Evolutionary conservation across 2,113 vertebrate genomes (phyloP), one percentile per base, ranked within the genome.

Genomic region (Sula dactylatra): DNA sequence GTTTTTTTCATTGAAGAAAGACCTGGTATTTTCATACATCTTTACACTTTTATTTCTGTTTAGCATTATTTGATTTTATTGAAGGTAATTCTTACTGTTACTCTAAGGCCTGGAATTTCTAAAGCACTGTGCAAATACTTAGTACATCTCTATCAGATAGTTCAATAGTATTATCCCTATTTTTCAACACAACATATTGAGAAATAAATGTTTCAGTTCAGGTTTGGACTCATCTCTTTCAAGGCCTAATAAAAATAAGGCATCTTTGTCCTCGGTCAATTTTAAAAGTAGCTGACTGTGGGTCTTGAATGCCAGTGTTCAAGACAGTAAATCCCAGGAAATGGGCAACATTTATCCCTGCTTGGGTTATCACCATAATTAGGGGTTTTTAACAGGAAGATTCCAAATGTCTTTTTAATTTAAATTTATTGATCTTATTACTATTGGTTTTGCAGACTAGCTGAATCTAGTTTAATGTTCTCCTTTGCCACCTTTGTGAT

Each of bases 181-280:
- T 67, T 88, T 87, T 74, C 31, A 76, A 71, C 11, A 19, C 27
- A 36, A 58, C 16, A 67, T 5, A 36, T 8, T 49, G 21, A 6
- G 31, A 67, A 79, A 67, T 3, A 93, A 79, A 71, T 16, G 12
- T 40, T 79, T 85, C 29, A 56, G 2, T 47, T 36, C 14, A 56
- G 4, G 36, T 40, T 50, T 47, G 44, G n/a, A 67, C 19, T 74
- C 3, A 49, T 31, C 1, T 64, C 22, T 78, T 71, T 40, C 13
- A 59, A 52, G 7, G 45, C 10, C 8, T 62, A 17, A 42, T 50
- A 69, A 50, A n/a, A 65, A 73, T 70, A 40, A 20, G 2, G 2
- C 1, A 11, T 38, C 6, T 72, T 64, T 32, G 0, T 31, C 2
- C 14, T 70, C 1, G 0, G 17, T 58, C 38, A 74, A 2, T 89